Conservation (phyloP, 1,140 invertebrate species). For the Harpegnathos saltator region DNA sequence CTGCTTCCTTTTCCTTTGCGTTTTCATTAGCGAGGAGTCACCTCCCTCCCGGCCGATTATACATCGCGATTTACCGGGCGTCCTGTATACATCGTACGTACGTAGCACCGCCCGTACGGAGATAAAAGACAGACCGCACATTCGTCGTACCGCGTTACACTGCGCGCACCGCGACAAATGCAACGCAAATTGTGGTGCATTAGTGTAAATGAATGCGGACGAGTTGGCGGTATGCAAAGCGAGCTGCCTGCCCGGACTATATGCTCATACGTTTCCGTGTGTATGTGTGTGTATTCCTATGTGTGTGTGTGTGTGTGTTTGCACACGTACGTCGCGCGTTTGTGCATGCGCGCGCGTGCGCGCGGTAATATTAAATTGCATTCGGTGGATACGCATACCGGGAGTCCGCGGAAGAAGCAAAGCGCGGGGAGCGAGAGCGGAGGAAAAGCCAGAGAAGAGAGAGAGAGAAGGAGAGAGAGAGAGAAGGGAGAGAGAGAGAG, state of each 20-base stretch:
- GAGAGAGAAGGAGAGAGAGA: conserved; percentile 6
- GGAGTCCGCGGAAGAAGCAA: background rate
- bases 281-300: too few relatives aligned
- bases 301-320: conserved; percentile 4
- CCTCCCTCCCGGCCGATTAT: background rate
- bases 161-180: conserved; percentile 72
- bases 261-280: conserved; percentile 25
- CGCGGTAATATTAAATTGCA: conserved; percentile 74
- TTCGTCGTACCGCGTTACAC: conserved; percentile 69
- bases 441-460: background rate
- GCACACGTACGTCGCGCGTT: conserved; percentile 9
- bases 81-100: background rate
- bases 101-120: conserved; percentile 9
- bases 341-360: conserved; percentile 2
- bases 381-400: conserved; percentile 51
- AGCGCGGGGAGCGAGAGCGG: background rate
- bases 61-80: conserved; percentile 6
- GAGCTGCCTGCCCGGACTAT: conserved; percentile 22
- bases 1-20: background rate
- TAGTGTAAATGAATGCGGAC: conserved; percentile 79
- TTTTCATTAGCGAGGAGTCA: background rate
- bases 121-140: conserved; percentile 70
- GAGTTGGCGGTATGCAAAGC: conserved; percentile 73
- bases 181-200: conserved; percentile 77
- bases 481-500: background rate